Evolutionary conservation across 2,797 vertebrate species (phyloP).

Genomic region (Phoxinus dragarum): DNA sequence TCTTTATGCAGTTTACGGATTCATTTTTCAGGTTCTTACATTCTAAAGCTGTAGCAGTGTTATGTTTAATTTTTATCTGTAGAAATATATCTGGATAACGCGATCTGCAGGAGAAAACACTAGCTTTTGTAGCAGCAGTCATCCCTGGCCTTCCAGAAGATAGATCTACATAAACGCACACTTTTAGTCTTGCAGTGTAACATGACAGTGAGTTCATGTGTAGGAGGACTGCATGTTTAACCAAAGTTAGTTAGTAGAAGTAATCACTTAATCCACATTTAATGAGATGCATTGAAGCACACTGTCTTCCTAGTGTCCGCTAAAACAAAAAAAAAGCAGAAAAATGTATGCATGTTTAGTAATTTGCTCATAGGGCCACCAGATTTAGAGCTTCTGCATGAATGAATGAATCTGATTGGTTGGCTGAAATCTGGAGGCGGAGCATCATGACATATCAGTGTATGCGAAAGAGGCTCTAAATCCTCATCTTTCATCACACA

Average conservation of each 20-base stretch:
- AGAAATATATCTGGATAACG: slow-evolving; percentile 19
- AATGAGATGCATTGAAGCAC: slow-evolving; percentile 46
- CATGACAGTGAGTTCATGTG: slow-evolving; percentile 23
- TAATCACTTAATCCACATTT: slow-evolving; percentile 31
- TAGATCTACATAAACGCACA: slow-evolving; percentile 18
- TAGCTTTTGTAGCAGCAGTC: slow-evolving; percentile 72
- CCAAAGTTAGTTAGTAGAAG: slow-evolving; percentile 66
- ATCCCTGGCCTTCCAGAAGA: slow-evolving; percentile 66
- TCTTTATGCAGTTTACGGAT: neutral
- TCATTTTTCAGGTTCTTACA: slow-evolving; percentile 9
- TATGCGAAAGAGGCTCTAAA: slow-evolving; percentile 13
- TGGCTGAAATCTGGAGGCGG: slow-evolving; percentile 19
- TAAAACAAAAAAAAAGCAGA: neutral
- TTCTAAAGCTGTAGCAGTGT: slow-evolving; percentile 36
- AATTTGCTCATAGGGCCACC: slow-evolving; percentile 18
- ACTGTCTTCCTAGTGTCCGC: slow-evolving; percentile 57
- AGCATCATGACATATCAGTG: slow-evolving; percentile 13
- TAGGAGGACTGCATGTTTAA: slow-evolving; percentile 71
- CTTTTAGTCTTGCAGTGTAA: slow-evolving; percentile 36
- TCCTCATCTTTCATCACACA: slow-evolving; percentile 1
- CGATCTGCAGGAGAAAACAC: slow-evolving; percentile 32
- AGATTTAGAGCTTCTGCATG: slow-evolving; percentile 36
- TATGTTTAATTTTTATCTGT: slow-evolving; percentile 2
- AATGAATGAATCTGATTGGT: slow-evolving; percentile 15
- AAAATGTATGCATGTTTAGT: slow-evolving; percentile 47